These are phyloP conservation scores for Nothura maculosa DNA, from an alignment of 2,797 vertebrate species.

Conservation along the genomic window DNA sequence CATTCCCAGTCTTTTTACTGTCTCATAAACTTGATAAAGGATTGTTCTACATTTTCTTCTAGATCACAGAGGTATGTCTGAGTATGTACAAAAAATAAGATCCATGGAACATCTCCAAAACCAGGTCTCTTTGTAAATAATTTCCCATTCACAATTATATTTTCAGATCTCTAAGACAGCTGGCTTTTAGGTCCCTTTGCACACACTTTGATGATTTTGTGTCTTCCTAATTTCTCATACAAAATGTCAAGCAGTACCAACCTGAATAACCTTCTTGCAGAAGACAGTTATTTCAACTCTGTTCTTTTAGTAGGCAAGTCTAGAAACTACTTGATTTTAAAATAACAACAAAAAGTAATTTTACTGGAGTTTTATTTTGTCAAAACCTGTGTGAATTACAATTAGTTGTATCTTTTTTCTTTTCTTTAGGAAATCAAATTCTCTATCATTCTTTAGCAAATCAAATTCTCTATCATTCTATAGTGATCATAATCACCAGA, in stretches of 20 bases:
- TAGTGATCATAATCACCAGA: not conserved
- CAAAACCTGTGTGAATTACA: not conserved
- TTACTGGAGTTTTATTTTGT: not conserved
- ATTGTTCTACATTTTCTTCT: not conserved
- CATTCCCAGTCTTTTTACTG: not conserved
- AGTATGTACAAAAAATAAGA: not conserved
- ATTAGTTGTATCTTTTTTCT: not conserved
- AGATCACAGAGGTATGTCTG: not conserved
- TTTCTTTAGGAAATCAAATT: not conserved
- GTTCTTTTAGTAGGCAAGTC: not conserved
- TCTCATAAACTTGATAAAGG: not conserved
- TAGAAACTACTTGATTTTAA: not conserved
- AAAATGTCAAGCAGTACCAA: not conserved
- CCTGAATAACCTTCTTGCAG: not conserved
- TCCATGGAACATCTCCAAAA: not conserved
- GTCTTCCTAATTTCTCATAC: not conserved
- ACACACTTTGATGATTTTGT: not conserved
- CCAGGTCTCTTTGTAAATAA: not conserved
- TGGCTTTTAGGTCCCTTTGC: not conserved
- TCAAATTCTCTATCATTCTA: not conserved
- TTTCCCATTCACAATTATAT: not conserved
- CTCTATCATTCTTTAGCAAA: not conserved
- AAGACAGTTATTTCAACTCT: not conserved
- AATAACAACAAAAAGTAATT: not conserved
- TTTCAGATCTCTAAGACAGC: not conserved